Evolutionary conservation across 37 sponge, comb jelly and placozoan genomes (phyloP), one percentile per base, ranked within the genome.

Genomic region (Agelas oroides): DNA sequence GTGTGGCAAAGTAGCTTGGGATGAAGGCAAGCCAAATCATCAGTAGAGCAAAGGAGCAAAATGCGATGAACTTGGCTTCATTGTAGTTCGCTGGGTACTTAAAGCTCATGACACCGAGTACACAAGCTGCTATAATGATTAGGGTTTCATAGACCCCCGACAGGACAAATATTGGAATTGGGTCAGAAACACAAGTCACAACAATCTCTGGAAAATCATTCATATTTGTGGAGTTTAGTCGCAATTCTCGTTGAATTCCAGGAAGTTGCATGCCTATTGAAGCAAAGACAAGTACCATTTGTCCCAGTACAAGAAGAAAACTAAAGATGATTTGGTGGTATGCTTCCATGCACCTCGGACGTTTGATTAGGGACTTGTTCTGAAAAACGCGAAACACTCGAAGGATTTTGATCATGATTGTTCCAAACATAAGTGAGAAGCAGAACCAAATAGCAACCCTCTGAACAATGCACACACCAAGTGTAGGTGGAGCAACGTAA

Each of bases 21-120:
- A 92, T 58, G 58, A 87, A 83, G 5, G 40, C 75, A 13, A 87
- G 38, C 92, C 87, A 87, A 0, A 92, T 83, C 23, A 86, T 41
- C 13, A 87, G 82, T 0, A 92, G 57, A 19, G 84, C 55, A 53
- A 87, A 81, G 8, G 92, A 69, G 0, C 84, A 57, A 32, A 77
- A 86, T 39, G 73, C 38, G 15, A 87, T 70, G 38, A 79, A 83
- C 52, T 77, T 80, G 24, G 87, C 60, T 59, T 92, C 92, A 41
- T 87, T 87, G 79, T 82, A 92, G 56, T 92, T 92, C 13, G 70
- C 84, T 0, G 92, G 92, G 65, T 71, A 87, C 5, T 77, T 68
- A 1, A 86, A 81, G 5, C 83, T 92, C 18, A 75, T 31, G 52
- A 74, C 33, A 0, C 84, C 92, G 31, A 92, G 76, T 16, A 79